Base-by-base conservation (phyloP, 2,113 vertebrate species). In the Columbina picui region DNA sequence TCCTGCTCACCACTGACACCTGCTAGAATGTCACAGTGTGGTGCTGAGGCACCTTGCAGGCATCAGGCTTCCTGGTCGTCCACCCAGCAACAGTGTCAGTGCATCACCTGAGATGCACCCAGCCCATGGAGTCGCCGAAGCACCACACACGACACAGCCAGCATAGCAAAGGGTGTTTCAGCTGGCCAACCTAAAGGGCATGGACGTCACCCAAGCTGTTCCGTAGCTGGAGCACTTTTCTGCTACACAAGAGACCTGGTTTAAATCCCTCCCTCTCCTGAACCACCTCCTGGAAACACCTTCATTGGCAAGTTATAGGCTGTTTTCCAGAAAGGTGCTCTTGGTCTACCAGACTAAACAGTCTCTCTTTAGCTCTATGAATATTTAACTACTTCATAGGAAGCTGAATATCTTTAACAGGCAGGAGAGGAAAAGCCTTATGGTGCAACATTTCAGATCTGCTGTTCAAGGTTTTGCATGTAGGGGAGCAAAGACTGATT, bases 51-150 rank as follows among this genome's bases (percentile, higher is more conserved):
- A 3, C 4, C 36, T n/a, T 9, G 21, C 38, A 71, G 53, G 17
- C 10, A 13, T 7, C 36, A 41, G 38, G 20, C 56, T 59, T 53
- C 71, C 61, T 76, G 38, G 6, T 27, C 32, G 64, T 4, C 23
- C 36, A 20, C 20, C 61, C 12, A 18, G 47, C 36, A 38, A 1
- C 9, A 10, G 18, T 26, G 39, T 23, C 67, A 65, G 16, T 0
- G 0, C 52, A 7, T 5, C 0, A 0, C 30, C 9, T 34, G 27
- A 41, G 12, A 29, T 14, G 29, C 18, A 50, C 12, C 14, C 59
- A 69, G 34, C 10, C 43, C 8, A 1, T 1, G 22, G 36, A 56
- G 34, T 22, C 26, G 8, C 14, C 20, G 14, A 49, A 23, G 5
- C 2, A 19, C 21, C 27, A 59, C 53, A 12, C 0, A 0, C 23